Conservation (phyloP, 2,888 invertebrate genomes). For the Herminia tarsipennalis region DNA sequence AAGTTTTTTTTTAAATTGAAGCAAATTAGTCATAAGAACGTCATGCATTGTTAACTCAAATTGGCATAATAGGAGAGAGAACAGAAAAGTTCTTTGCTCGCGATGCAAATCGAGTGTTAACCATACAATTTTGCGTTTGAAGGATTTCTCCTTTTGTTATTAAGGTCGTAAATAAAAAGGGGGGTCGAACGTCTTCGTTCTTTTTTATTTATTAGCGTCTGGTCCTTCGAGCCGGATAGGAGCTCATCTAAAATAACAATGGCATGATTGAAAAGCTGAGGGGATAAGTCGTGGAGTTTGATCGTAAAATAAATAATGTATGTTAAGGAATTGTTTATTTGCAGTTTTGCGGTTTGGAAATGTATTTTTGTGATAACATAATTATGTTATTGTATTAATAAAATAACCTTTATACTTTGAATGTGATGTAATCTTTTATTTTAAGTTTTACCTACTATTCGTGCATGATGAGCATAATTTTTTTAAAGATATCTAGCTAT, state of each 20-base stretch:
- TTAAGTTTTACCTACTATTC: no score
- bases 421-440: no score
- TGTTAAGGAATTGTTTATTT: no score
- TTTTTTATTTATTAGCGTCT: constrained; percentile 46
- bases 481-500: no score
- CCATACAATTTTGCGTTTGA: constrained; percentile 17
- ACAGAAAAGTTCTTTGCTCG: constrained; percentile 1
- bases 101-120: constrained; percentile 8
- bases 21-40: not conserved
- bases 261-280: not conserved
- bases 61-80: not conserved
- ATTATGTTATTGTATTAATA: no score
- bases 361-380: no score
- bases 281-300: not conserved
- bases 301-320: no score
- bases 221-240: constrained; percentile 33
- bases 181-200: constrained; percentile 59
- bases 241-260: constrained; percentile 27
- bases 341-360: no score
- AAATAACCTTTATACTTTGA: no score
- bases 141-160: constrained; percentile 28
- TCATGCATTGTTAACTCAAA: not conserved
- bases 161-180: constrained; percentile 57
- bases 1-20: no score
- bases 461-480: no score